Percentiles rank a stretch among this genome's conserved stretches.
These are phyloP conservation scores for Dicyrtoma fusca DNA, from an alignment of 2,888 invertebrate genomes.

Conservation along the genomic window DNA sequence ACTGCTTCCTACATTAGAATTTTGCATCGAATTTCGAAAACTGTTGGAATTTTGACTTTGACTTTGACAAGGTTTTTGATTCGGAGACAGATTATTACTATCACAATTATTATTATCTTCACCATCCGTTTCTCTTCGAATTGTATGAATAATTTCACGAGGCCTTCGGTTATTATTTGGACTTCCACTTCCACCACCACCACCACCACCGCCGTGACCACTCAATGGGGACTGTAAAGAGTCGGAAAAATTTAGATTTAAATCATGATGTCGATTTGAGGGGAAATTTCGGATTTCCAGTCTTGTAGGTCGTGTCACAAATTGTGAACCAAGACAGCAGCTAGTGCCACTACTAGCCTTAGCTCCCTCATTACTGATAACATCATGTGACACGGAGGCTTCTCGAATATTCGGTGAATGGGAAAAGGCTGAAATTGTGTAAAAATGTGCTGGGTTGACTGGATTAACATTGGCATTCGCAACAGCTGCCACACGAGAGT, in stretches of 20 bases:
- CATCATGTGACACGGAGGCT: background rate
- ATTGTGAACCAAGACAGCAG: background rate
- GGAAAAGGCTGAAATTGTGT: constrained; percentile 8
- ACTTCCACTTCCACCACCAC: background rate
- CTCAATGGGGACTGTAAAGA: too few relatives aligned
- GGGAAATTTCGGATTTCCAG: background rate
- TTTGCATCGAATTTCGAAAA: too few relatives aligned
- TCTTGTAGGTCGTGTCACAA: background rate
- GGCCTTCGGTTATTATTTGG: constrained; percentile 21
- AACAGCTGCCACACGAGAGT: constrained; percentile 48
- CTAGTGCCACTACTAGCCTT: background rate
- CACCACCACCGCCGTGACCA: background rate
- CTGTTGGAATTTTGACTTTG: too few relatives aligned
- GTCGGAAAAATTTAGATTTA: too few relatives aligned
- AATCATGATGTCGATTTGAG: background rate
- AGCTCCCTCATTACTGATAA: background rate
- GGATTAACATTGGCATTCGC: constrained; percentile 45
- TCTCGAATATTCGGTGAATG: constrained; percentile 11
- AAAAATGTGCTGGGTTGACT: constrained; percentile 24
- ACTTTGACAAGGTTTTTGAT: too few relatives aligned
- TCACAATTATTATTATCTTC: background rate
- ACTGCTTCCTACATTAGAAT: too few relatives aligned
- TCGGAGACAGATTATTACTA: background rate
- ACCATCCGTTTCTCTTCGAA: constrained; percentile 42
- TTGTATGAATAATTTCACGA: constrained; percentile 51